phyloP scores from a whole-genome alignment of 2,797 vertebrate genomes.

The Helarctos malayanus region DNA sequence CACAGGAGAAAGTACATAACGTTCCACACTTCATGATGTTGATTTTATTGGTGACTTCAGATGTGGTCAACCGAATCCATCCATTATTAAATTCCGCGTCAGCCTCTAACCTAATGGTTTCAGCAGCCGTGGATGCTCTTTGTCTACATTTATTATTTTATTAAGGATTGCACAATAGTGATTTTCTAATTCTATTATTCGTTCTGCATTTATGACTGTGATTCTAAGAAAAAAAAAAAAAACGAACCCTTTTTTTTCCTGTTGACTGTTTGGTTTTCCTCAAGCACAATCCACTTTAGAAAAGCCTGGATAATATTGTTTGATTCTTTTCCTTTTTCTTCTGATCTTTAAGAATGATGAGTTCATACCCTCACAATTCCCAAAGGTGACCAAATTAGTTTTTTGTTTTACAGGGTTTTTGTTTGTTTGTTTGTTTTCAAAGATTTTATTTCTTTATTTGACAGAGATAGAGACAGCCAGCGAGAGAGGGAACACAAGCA shows the following conservation, averaged over 20 bases:
- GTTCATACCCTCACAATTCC: neutral
- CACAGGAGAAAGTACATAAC: neutral
- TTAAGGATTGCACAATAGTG: neutral
- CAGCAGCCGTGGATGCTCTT: neutral
- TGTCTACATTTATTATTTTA: conserved; percentile 35
- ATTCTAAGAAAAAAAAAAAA: neutral
- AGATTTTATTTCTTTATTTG: too few relatives aligned
- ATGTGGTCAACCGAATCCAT: neutral
- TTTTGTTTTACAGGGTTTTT: neutral
- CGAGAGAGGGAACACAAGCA: too few relatives aligned
- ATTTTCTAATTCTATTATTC: conserved; percentile 11
- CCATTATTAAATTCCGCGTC: neutral
- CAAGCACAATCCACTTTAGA: conserved; percentile 49
- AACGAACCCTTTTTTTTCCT: neutral
- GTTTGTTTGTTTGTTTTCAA: too few relatives aligned
- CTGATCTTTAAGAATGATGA: neutral
- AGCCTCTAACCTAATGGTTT: neutral
- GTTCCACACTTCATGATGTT: neutral
- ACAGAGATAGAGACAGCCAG: too few relatives aligned
- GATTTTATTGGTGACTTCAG: neutral
- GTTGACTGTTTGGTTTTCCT: neutral
- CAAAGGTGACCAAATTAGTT: neutral
- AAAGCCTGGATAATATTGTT: conserved; percentile 6
- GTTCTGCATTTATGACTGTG: conserved; percentile 14
- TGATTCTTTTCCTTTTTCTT: neutral